Base-by-base conservation (phyloP, 2,797 vertebrate species). In the Acipenser oxyrinchus region DNA sequence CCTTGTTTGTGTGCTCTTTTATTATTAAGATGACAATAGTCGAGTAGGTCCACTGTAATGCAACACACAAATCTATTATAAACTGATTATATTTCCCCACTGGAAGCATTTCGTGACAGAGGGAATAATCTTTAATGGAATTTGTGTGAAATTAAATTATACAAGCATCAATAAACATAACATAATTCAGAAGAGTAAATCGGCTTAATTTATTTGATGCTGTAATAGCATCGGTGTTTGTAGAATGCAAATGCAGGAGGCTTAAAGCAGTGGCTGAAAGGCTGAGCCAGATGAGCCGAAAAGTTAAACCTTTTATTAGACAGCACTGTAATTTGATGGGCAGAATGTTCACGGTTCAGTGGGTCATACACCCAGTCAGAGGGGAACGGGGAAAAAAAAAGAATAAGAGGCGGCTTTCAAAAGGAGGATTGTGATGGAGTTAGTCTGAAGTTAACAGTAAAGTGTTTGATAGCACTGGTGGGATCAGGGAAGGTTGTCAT, bases 291-390 rank as follows among this genome's bases (percentile, higher is more conserved):
- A 91, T 87, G 88, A 89, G 84, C 88, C 88, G 88, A 88, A 89
- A 90, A 89, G 89, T 88, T 91, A 87, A 93, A 89, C 89, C 90
- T 89, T 89, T 91, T 90, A 88, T 91, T 90, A 89, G 87, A 82
- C 84, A 86, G 81, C 86, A 83, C 89, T 92, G 86, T 90, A 89
- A 92, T 93, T 92, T 93, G 91, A 89, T 87, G 87, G 90, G 91
- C 86, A 87, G 87, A 86, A 84, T 86, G 73, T 80, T 82, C 81
- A 74, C 55, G 70, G 83, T 77, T 86, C 78, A 75, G 66, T 69
- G 74, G 77, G 80, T 78, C 66, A 62, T 73, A 75, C 64, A 68
- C 75, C 75, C 23, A 13, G 51, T 10, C 58, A 73, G 10, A 60
- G 60, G 63, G 78, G 75, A 69, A 73, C 76, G 73, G 70, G 75